These are phyloP conservation scores for Atta cephalotes DNA, from an alignment of 1,140 invertebrate genomes.

Conservation along the genomic window DNA sequence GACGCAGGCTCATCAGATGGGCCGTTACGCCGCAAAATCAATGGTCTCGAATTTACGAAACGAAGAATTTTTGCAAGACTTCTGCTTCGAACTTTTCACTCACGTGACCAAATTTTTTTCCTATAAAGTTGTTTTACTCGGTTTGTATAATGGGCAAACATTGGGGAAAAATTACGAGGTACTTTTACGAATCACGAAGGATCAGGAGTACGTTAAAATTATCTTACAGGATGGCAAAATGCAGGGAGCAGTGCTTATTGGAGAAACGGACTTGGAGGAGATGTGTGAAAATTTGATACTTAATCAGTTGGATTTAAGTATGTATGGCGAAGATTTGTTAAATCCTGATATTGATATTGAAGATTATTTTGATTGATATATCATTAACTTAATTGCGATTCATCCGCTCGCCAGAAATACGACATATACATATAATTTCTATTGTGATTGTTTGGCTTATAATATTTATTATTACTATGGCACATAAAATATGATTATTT, in stretches of 20 bases:
- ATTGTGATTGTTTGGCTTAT: neutral
- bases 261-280: constrained; percentile 98
- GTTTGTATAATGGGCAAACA: constrained; percentile 97
- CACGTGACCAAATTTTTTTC: constrained; percentile 98
- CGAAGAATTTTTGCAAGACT: constrained; percentile 93
- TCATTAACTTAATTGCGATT: neutral
- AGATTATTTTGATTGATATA: constrained; percentile 98
- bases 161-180: constrained; percentile 95
- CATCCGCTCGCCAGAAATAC: too few species aligned
- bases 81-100: constrained; percentile 98
- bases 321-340: constrained; percentile 96
- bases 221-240: constrained; percentile 94
- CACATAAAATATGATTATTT: constrained; percentile 35
- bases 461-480: constrained; percentile 37
- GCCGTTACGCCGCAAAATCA: constrained; percentile 95
- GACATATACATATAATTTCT: neutral
- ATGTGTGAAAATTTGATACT: constrained; percentile 99
- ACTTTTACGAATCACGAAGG: constrained; percentile 93
- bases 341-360: constrained; percentile 99
- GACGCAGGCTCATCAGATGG: constrained; percentile 99
- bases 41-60: constrained; percentile 91
- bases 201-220: constrained; percentile 96
- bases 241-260: constrained; percentile 97
- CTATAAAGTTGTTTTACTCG: constrained; percentile 97
- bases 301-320: constrained; percentile 96